Evolutionary conservation across 1,140 invertebrate genomes (phyloP), one percentile per base, ranked within the genome.

Genomic region (Formica selysi): DNA sequence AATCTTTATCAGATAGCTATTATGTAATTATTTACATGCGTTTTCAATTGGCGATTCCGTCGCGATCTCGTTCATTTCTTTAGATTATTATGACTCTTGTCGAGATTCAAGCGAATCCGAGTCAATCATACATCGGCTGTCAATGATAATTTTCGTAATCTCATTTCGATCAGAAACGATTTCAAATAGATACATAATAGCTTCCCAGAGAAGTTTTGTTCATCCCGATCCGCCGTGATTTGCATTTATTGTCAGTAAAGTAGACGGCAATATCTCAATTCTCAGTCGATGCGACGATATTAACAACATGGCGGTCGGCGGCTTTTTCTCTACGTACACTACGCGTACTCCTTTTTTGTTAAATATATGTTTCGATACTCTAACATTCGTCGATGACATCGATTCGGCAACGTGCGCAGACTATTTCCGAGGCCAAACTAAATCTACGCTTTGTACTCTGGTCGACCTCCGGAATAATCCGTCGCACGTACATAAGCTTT

Each of bases 381-480:
- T 67, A 85, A 87, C 62, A 62, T 84, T 74, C 85, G 73, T 81
- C 88, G 83, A 88, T 81, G 86, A 91, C 92, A 80, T 84, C 71
- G 68, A 73, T 86, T 88, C 29, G 70, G 81, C 61, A 86, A 87
- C 89, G 89, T 91, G 86, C 86, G 83, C 88, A 88, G 93, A 94
- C 87, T 93, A 93, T 92, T 93, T 92, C 88, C 87, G 92, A 89
- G 89, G 92, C 91, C 93, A 94, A 94, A 93, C 93, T 94, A 94
- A 94, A 93, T 91, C 93, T 94, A 94, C 92, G 87, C 89, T 94
- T 94, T 94, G 93, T 94, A 94, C 94, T 94, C 91, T 94, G 93
- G 90, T 94, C 92, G 92, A 93, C 92, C 92, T 90, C 89, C 90
- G 91, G 92, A 94, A 93, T 93, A 93, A 93, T 94, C 93, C 91